A percentile compares a stretch with the other conserved stretches of the same genome.
phyloP scores from a whole-genome alignment of 92 coral and sea anemone species.

The Micromussa lordhowensis region DNA sequence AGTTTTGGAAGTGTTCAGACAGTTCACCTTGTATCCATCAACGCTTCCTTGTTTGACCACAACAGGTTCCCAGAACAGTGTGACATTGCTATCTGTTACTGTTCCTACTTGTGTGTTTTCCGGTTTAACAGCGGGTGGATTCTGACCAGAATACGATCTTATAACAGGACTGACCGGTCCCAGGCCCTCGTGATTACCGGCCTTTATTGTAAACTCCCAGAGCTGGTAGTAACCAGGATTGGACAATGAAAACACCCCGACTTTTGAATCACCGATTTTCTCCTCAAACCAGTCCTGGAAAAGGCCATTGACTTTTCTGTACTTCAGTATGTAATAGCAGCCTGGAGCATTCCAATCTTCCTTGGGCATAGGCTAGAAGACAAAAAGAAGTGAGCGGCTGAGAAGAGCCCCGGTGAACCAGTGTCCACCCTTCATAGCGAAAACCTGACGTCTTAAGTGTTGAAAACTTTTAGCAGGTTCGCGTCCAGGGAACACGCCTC shows the following conservation, averaged over 20 bases:
- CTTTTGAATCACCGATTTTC: constrained; percentile 38
- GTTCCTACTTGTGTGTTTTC: constrained; percentile 40
- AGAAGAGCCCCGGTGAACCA: too few relatives aligned
- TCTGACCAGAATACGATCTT: constrained; percentile 80
- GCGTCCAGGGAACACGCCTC: too few relatives aligned
- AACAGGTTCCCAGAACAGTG: constrained; percentile 76
- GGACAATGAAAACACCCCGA: constrained; percentile 43
- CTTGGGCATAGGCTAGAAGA: constrained; percentile 74
- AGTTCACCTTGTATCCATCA: constrained; percentile 82
- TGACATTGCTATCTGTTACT: constrained; percentile 59
- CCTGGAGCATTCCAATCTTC: constrained; percentile 75
- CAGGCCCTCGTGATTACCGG: constrained; percentile 58
- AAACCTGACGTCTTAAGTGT: too few relatives aligned
- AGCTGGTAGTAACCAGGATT: constrained; percentile 77
- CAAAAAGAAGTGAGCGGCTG: neutral
- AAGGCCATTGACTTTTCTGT: constrained; percentile 22
- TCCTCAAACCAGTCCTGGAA: constrained; percentile 7
- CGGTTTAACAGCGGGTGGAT: constrained; percentile 74
- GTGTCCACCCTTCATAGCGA: too few relatives aligned
- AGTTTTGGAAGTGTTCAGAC: neutral
- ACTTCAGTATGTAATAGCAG: constrained; percentile 59
- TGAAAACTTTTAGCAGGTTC: too few relatives aligned
- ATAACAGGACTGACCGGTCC: constrained; percentile 76
- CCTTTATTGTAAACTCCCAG: constrained; percentile 80
- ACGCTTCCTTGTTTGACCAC: constrained; percentile 71